phyloP scores from a whole-genome alignment of 2,797 vertebrate genomes.

The Novumbra hubbsi region DNA sequence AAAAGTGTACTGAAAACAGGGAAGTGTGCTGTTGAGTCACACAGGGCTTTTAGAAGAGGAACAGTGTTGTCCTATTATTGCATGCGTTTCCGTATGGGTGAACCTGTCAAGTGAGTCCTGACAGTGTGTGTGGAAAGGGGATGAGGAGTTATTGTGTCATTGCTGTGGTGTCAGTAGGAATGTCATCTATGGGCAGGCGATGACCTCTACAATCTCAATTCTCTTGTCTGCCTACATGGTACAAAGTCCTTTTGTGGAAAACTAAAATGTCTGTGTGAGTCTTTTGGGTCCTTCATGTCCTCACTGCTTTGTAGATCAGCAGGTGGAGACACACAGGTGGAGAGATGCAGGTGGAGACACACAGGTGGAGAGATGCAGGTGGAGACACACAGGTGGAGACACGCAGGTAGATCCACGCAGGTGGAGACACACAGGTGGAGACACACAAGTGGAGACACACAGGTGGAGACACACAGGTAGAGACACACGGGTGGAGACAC shows the following conservation, averaged over 20 bases:
- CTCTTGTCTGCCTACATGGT: background rate
- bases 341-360: no score
- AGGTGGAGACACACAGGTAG: no score
- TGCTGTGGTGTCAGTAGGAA: background rate
- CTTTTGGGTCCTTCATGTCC: background rate
- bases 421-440: no score
- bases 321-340: no score
- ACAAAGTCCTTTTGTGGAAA: background rate
- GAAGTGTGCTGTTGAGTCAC: conserved; percentile 62
- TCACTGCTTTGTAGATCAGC: no score
- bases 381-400: no score
- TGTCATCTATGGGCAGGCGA: background rate
- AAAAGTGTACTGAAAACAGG: conserved; percentile 50
- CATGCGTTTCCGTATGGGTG: conserved; percentile 19
- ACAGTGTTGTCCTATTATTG: conserved; percentile 37
- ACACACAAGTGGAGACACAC: no score
- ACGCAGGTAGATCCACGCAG: no score
- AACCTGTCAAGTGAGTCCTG: conserved; percentile 3
- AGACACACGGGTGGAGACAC: no score
- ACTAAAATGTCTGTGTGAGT: background rate
- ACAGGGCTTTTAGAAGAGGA: conserved; percentile 59
- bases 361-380: no score
- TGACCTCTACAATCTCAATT: background rate
- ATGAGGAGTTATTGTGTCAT: background rate
- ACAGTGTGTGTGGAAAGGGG: background rate